Evolutionary conservation across 2,888 invertebrate genomes (phyloP), one percentile per base, ranked within the genome.

Genomic region (Euzophera pinguis): DNA sequence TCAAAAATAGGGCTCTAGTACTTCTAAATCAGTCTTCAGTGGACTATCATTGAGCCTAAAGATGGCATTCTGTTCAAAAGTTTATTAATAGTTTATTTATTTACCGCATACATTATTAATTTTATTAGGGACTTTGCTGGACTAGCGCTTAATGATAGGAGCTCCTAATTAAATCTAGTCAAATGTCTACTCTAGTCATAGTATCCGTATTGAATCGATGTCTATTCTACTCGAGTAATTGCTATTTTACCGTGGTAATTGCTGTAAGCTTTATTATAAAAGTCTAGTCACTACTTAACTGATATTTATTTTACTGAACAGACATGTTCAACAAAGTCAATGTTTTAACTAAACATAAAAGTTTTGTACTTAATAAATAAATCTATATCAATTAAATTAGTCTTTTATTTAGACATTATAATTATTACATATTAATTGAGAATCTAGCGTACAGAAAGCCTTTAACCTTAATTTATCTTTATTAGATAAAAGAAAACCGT

Each of bases 341-440:
- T 56, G 54, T 56, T 61, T 58, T 54, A 8, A 60, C 47, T n/a
- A n/a, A 55, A 57, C 58, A 52, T 64, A 60, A 51, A 58, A 62
- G 58, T 74, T 74, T 74, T 74, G 62, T 74, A 74, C 74, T 61
- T 60, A 58, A 74, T 29, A 6, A 29, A 70, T 69, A 65, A 71
- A 70, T 57, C 53, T 42, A 55, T n/a, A n/a, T n/a, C n/a, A 53
- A 57, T 52, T 34, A 9, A 12, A 3, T 54, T 7, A 12, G 5
- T 49, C 5, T 29, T 29, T 29, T 29, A 6, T 29, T 29, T 6
- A 6, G 4, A 29, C 29, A n/a, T n/a, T n/a, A n/a, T n/a, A n/a
- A n/a, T n/a, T n/a, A n/a, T n/a, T n/a, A n/a, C n/a, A n/a, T n/a
- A n/a, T n/a, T n/a, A n/a, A n/a, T n/a, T n/a, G n/a, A n/a, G n/a